Evolutionary conservation across 2,888 invertebrate genomes (phyloP), one percentile per base, ranked within the genome.

Genomic region (Scaptodrosophila latifasciaeformis): DNA sequence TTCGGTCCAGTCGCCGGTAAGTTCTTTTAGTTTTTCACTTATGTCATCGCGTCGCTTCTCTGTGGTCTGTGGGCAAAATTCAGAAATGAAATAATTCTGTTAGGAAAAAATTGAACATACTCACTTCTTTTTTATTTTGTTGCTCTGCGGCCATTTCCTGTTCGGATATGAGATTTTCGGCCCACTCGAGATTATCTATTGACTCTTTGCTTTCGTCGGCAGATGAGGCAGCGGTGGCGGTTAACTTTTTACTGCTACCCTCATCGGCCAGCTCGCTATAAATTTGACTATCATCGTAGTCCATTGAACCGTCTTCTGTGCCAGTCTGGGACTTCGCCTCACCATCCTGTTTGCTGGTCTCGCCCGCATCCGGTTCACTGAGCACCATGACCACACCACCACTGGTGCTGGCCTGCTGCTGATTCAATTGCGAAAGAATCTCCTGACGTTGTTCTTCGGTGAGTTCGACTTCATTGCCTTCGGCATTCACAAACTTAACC

Each of bases 401-500:
- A 19, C 78, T 80, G 7, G 82, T 82, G 9, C 84, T 85, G 1
- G 82, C 82, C 30, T 85, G 85, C 29, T 85, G 84, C 46, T 85
- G 84, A 55, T 84, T 84, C 6, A 87, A 56, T 53, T 87, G 87
- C 3, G 86, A 84, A 45, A 87, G 70, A 2, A 87, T 86, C 58
- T 87, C 86, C 42, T 85, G 84, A 4, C 86, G 83, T 35, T 87
- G 86, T 48, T 84, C 85, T 1, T 82, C 81, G 2, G 87, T 86
- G n/a, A 87, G 69, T 34, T 86, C 71, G 58, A 87, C 84, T 57
- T 86, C 86, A 54, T 83, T 84, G n/a, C 87, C 88, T 54, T 88
- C 87, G 65, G 86, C 87, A 54, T 88, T 87, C 10, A 88, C 86
- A 56, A 89, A 87, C 40, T 89, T 87, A 15, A 86, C 84, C 40